Evolutionary conservation across 2,797 vertebrate genomes (phyloP).

Genomic region (Gallinago stenura): DNA sequence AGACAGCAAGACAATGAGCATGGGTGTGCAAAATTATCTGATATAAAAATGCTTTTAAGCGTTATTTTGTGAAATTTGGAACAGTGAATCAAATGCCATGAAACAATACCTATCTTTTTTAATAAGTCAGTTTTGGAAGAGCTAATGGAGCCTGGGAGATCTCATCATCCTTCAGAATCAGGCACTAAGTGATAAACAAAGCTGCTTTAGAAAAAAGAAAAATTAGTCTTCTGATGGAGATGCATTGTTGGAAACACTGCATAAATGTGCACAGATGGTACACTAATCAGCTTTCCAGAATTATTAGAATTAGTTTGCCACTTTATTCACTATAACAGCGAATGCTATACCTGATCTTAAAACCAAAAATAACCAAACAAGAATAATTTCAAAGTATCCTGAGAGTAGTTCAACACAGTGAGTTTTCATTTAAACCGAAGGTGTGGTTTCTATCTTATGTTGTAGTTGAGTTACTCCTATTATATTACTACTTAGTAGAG

Average conservation of each 20-base stretch:
- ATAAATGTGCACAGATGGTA: background rate
- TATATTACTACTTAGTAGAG: background rate
- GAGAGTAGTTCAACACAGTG: background rate
- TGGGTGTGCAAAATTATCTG: background rate
- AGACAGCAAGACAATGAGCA: background rate
- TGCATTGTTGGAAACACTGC: background rate
- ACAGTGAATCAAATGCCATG: background rate
- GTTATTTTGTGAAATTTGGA: background rate
- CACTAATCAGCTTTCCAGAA: background rate
- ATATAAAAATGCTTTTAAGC: background rate
- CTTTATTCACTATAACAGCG: background rate
- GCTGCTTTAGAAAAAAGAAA: background rate
- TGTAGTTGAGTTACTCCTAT: background rate
- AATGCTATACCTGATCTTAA: background rate
- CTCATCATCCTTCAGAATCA: background rate
- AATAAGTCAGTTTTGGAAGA: background rate
- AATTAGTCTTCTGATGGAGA: background rate
- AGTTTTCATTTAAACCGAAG: background rate
- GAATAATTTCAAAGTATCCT: background rate
- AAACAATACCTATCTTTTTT: background rate
- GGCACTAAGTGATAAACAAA: background rate
- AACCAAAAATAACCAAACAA: background rate
- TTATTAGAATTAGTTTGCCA: background rate
- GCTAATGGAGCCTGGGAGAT: background rate
- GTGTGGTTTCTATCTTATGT: background rate